phyloP scores from a whole-genome alignment of 1,140 invertebrate species.

The Chionoecetes opilio region DNA sequence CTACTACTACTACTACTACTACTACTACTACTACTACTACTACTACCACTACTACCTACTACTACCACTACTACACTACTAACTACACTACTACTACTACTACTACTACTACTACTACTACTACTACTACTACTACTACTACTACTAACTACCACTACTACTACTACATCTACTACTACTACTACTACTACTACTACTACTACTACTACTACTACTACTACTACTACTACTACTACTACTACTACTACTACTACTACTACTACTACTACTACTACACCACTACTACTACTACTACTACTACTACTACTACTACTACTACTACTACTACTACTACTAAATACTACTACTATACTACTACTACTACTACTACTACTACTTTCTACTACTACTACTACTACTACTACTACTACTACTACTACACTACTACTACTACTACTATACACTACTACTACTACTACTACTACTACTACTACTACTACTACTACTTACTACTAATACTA shows the following conservation, averaged over 20 bases:
- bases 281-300: constrained; percentile 10
- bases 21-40: too few relatives aligned
- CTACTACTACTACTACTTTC: neutral
- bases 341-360: too few relatives aligned
- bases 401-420: too few relatives aligned
- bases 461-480: constrained; percentile 29
- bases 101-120: constrained; percentile 30
- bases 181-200: constrained; percentile 18
- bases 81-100: too few relatives aligned
- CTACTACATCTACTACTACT: constrained; percentile 14
- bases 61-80: too few relatives aligned
- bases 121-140: neutral
- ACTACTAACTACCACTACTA: too few relatives aligned
- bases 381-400: neutral
- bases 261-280: neutral
- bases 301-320: constrained; percentile 29
- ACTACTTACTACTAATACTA: too few relatives aligned
- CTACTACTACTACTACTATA: too few relatives aligned
- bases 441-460: too few relatives aligned
- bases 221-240: neutral
- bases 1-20: constrained; percentile 29
- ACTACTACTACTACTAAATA: constrained; percentile 12
- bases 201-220: constrained; percentile 30
- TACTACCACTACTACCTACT: too few relatives aligned
- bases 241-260: neutral